A percentile compares a stretch with the other conserved stretches of the same genome.
These are phyloP conservation scores for Uropsilus gracilis DNA, from an alignment of 2,113 vertebrate species.

Conservation along the genomic window DNA sequence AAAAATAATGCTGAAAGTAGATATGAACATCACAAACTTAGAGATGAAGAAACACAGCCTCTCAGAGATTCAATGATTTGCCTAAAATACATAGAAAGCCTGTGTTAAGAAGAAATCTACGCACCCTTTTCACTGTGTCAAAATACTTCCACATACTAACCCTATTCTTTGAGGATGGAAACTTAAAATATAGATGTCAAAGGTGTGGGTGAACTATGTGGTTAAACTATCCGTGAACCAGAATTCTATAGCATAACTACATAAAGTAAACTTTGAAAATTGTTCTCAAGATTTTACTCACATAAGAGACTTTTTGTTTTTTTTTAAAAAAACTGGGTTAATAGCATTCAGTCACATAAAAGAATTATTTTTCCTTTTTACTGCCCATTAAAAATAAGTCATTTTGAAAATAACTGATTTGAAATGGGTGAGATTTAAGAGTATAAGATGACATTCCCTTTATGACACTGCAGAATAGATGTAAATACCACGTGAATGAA, in stretches of 20 bases:
- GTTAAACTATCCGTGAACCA: not conserved
- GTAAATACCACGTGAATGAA: not conserved
- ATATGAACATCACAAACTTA: not conserved
- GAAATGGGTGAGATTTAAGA: not conserved
- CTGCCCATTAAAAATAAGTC: not conserved
- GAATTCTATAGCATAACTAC: not conserved
- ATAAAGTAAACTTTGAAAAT: constrained; percentile 10
- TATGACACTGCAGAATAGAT: not conserved
- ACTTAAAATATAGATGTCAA: not conserved
- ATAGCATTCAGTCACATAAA: not conserved
- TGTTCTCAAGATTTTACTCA: not conserved
- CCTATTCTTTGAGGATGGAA: not conserved
- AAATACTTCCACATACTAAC: not conserved
- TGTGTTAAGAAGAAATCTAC: not conserved
- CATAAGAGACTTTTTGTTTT: not conserved
- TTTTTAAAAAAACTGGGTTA: not conserved
- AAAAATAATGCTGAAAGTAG: not conserved
- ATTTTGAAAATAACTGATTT: constrained; percentile 22
- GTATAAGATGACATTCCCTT: not conserved
- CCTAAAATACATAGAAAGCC: not conserved
- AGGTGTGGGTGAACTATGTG: not conserved
- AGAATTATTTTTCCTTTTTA: not conserved
- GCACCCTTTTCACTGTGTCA: not conserved
- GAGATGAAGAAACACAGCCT: not conserved
- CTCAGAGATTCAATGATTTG: not conserved